phyloP scores from a whole-genome alignment of 92 coral and sea anemone genomes.

The Bergia sp. region DNA sequence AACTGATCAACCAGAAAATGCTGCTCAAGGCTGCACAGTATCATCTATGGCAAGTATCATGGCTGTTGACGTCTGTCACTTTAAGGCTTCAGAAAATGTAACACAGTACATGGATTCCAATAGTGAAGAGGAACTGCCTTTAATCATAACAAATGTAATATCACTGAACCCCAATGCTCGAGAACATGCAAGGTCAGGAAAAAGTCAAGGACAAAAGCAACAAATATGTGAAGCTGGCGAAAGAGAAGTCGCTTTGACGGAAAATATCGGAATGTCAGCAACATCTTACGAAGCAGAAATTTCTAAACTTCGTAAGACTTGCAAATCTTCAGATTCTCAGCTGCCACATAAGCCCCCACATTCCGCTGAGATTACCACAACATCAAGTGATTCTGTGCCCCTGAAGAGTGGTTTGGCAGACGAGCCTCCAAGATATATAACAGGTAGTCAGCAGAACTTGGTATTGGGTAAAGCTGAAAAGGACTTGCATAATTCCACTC shows the following conservation, averaged over 20 bases:
- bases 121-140: constrained; percentile 18
- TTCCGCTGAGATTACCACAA: background rate
- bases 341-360: background rate
- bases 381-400: background rate
- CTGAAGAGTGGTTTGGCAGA: background rate
- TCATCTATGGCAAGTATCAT: background rate
- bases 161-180: constrained; percentile 17
- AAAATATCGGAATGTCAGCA: background rate
- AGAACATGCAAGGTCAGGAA: background rate
- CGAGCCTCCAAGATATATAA: background rate
- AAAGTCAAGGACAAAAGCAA: background rate
- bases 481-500: constrained; percentile 8
- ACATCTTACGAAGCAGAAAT: background rate
- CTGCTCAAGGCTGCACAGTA: background rate
- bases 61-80: background rate
- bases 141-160: constrained; percentile 33
- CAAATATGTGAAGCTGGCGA: background rate
- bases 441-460: background rate
- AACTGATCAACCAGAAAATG: background rate
- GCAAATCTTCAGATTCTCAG: background rate
- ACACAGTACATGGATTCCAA: background rate
- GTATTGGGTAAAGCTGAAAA: background rate
- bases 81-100: background rate
- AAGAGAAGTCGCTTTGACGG: background rate
- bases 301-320: background rate